phyloP scores from a whole-genome alignment of 1,140 invertebrate genomes.

The Heterodera schachtii region DNA sequence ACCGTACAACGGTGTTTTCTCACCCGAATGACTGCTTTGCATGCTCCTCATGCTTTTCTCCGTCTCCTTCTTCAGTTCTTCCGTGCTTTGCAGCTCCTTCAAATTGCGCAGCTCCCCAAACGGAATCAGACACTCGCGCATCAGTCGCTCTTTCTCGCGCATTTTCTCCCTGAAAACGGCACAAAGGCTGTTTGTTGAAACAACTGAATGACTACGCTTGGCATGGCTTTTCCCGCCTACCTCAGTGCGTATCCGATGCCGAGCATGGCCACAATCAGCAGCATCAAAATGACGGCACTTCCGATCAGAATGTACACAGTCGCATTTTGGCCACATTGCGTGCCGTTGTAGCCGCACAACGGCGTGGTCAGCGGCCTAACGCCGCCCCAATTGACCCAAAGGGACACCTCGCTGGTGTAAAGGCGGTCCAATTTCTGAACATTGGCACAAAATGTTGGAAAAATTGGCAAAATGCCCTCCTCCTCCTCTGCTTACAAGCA shows the following conservation, averaged over 20 bases:
- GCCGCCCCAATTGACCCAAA: slow-evolving; percentile 41
- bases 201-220: too few species aligned
- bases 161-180: slow-evolving; percentile 39
- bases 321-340: slow-evolving; percentile 35
- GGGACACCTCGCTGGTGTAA: slow-evolving; percentile 35
- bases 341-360: slow-evolving; percentile 44
- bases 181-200: neutral
- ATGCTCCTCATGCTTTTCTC: slow-evolving; percentile 53
- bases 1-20: neutral
- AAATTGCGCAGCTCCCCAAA: slow-evolving; percentile 26
- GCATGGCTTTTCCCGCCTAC: neutral
- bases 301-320: slow-evolving; percentile 39
- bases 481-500: neutral
- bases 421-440: slow-evolving; percentile 1
- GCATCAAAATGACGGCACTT: slow-evolving; percentile 23
- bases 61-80: slow-evolving; percentile 19
- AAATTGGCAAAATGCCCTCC: slow-evolving; percentile 12
- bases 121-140: slow-evolving; percentile 45
- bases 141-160: slow-evolving; percentile 38
- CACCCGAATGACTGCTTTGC: slow-evolving; percentile 41
- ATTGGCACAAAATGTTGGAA: slow-evolving; percentile 37
- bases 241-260: slow-evolving; percentile 36
- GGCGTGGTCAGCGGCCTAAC: slow-evolving; percentile 40
- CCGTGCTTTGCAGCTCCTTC: slow-evolving; percentile 19
- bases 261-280: slow-evolving; percentile 22